A percentile compares a stretch with the other conserved stretches of the same genome.
These are phyloP conservation scores for Xyrauchen texanus DNA, from an alignment of 2,113 vertebrate genomes.

Conservation along the genomic window DNA sequence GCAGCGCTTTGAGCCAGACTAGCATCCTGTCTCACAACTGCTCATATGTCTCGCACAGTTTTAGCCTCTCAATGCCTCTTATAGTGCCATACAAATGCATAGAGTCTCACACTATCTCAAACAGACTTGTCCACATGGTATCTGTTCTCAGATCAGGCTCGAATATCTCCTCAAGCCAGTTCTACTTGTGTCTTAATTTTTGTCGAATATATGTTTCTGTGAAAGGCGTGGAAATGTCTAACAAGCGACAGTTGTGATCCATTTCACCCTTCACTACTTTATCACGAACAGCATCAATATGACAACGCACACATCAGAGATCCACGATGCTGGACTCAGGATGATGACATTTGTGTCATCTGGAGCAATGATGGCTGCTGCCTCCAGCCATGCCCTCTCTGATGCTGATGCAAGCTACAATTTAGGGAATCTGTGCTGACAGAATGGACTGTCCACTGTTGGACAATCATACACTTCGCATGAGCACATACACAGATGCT, in stretches of 20 bases:
- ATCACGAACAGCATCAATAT: slow-evolving; percentile 11
- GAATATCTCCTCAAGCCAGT: not conserved
- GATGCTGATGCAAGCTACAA: slow-evolving; percentile 30
- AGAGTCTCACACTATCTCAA: not conserved
- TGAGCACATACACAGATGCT: too few relatives aligned
- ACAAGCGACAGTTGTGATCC: too few relatives aligned
- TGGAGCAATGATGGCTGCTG: slow-evolving; percentile 7
- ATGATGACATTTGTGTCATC: slow-evolving; percentile 40
- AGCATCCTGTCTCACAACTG: slow-evolving; percentile 23
- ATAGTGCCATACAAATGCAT: not conserved
- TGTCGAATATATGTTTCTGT: slow-evolving; percentile 1
- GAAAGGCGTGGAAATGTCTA: too few relatives aligned
- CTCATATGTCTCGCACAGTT: slow-evolving; percentile 17
- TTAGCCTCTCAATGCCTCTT: slow-evolving; percentile 10
- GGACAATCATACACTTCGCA: too few relatives aligned
- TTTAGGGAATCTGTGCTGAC: slow-evolving; percentile 21
- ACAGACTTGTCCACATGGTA: not conserved
- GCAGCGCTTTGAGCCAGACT: slow-evolving; percentile 26
- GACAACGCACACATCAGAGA: slow-evolving; percentile 20
- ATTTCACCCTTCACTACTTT: not conserved
- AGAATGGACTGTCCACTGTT: not conserved
- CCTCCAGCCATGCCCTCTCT: slow-evolving; percentile 21
- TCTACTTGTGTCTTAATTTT: not conserved
- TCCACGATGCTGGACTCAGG: not conserved
- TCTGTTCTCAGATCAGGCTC: not conserved